These are phyloP conservation scores for Austrolebias charrua DNA, from an alignment of 2,797 vertebrate species.

Conservation along the genomic window DNA sequence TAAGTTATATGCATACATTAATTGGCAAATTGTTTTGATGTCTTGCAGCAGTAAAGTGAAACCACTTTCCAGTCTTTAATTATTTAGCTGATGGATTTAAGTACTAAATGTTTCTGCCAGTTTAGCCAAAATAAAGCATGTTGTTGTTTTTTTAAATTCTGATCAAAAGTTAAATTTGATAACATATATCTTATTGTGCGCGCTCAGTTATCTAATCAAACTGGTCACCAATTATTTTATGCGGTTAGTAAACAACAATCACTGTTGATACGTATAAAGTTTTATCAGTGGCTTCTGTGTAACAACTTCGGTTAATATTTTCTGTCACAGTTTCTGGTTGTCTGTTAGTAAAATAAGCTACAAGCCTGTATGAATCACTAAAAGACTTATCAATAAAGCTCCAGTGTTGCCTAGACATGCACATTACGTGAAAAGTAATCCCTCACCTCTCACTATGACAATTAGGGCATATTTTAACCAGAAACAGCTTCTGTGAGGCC, in stretches of 20 bases:
- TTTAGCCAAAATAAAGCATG: neutral
- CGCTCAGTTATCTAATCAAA: neutral
- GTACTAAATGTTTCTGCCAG: neutral
- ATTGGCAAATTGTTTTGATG: no score
- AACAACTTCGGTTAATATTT: neutral
- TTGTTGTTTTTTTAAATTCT: no score
- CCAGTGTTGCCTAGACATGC: neutral
- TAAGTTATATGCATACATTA: no score
- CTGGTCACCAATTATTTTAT: neutral
- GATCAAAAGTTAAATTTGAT: no score
- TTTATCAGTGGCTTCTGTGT: neutral
- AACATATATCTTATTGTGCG: conserved; percentile 10
- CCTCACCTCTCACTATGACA: conserved; percentile 11
- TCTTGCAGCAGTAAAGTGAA: neutral
- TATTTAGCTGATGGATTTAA: neutral
- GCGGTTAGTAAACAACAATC: neutral
- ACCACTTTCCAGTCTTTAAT: neutral
- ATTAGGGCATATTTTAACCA: conserved; percentile 18
- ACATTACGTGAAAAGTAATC: conserved; percentile 18
- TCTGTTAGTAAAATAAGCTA: no score
- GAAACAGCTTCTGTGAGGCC: conserved; percentile 30
- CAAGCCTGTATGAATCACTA: no score
- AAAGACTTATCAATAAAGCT: neutral
- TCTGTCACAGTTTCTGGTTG: no score
- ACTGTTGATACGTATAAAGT: neutral